A percentile compares a stretch with the other conserved stretches of the same genome.
These are phyloP conservation scores for Campaea margaritaria DNA, from an alignment of 2,888 invertebrate genomes.

Conservation along the genomic window DNA sequence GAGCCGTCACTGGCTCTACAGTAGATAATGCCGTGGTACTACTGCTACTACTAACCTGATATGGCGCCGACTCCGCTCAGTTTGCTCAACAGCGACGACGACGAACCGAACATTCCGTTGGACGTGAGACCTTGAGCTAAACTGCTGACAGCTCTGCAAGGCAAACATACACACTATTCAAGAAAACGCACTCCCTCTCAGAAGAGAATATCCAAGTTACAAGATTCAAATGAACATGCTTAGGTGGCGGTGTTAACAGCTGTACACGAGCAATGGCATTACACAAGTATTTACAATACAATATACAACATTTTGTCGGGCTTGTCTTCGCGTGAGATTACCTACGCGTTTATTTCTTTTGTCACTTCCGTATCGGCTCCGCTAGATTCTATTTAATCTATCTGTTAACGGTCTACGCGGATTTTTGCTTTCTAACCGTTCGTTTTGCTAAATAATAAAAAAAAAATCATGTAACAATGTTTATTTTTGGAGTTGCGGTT, in stretches of 20 bases:
- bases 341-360: conserved; percentile 1
- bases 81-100: conserved; percentile 87
- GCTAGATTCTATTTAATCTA: not conserved
- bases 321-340: not conserved
- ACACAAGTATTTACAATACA: conserved; percentile 65
- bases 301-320: conserved; percentile 28
- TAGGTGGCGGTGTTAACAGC: conserved; percentile 52
- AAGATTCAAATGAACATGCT: conserved; percentile 58
- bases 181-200: conserved; percentile 42
- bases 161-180: conserved; percentile 62
- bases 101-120: conserved; percentile 91
- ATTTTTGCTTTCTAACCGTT: too few species aligned
- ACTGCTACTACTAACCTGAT: conserved; percentile 82
- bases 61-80: conserved; percentile 81
- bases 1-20: not conserved
- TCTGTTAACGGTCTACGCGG: not conserved
- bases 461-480: too few species aligned
- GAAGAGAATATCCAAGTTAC: conserved; percentile 38
- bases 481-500: not conserved
- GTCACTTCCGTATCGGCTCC: conserved; percentile 18
- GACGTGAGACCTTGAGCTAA: conserved; percentile 86
- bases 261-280: conserved; percentile 63
- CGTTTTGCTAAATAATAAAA: too few species aligned
- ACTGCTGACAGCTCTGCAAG: conserved; percentile 83
- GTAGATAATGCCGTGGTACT: conserved; percentile 29